Base-by-base conservation (phyloP, 2,797 vertebrate genomes). In the Distichodus sexfasciatus region DNA sequence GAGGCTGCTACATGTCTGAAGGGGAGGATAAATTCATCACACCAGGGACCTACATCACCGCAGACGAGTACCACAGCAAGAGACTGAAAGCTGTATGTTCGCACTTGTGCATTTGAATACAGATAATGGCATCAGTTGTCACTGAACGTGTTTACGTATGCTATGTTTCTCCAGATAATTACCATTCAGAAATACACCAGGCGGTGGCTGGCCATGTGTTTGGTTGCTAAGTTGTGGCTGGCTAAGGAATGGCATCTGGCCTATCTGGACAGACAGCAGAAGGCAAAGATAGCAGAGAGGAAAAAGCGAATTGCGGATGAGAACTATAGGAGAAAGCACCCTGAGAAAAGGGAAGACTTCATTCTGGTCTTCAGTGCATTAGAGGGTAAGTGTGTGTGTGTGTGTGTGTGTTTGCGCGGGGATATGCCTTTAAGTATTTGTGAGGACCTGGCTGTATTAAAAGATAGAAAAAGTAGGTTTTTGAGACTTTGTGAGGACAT, bases 321-420 rank as follows among this genome's bases (percentile, higher is more conserved):
- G 5, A 87, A 87, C 10, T 58, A 85, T 0, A 86, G 91, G 76
- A 91, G 91, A 84, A 81, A 89, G 84, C 89, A 95, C 77, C 96
- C 96, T 0, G 85, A 87, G 86, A 92, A 77, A 53, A 91, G 80
- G 61, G 91, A 93, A 75, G 96, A 99, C 80, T 95, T 98, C 79
- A 90, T 92, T 44, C 87, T 97, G 66, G 88, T 95, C 40, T 96
- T 90, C 85, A 88, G 89, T 64, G 92, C 92, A n/a, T 81, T 99
- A 50, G 90, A 96, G 84, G 80, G 97, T 98, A 91, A 81, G 94
- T 38, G 17, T 10, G 7, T 19, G 3, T 54, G 36, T 44, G 57
- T 67, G 12, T 41, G 36, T 24, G 36, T 60, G 24, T 57, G 41
- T 53, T 9, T 40, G 23, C 47, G 38, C 47, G 21, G 26, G 29